Evolutionary conservation across 2,113 vertebrate species (phyloP), one percentile per base, ranked within the genome.

Genomic region (Egretta garzetta): DNA sequence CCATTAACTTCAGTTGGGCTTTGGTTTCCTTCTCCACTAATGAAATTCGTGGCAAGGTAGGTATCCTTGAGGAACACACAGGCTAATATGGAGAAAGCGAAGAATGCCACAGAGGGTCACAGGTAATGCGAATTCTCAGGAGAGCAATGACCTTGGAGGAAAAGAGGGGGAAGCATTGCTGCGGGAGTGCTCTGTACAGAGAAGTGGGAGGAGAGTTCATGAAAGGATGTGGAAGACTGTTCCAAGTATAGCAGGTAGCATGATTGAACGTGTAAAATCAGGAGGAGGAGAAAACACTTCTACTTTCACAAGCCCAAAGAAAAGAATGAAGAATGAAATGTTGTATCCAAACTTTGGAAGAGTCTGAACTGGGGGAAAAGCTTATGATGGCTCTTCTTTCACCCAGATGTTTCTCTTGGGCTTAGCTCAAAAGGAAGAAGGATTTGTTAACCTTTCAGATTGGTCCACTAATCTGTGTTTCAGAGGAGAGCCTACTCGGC

Each of bases 281-380:
- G 82, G 86, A 94, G 56, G 82, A 86, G 64, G 64, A 87, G 77
- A 95, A 94, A 93, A 81, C 89, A 94, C 93, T 95, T 97, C 76
- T 94, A 89, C 92, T 89, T 96, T 95, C 94, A 95, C 60, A 87
- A 94, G 73, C 76, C 67, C 0, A 18, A 94, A 95, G 70, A 79
- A 89, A 95, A 89, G 84, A 94, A 91, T 10, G 66, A 90, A 94
- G 80, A 80, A 79, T 67, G 45, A 90, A 94, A 35, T 62, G 62
- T 27, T 89, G 64, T 73, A 86, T 91, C 86, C 74, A 93, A 94
- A 91, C 8, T 86, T 79, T 62, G 53, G 41, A 90, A 66, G 76
- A 59, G 14, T 45, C 55, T 82, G 88, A 88, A 79, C 1, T 87
- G 43, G 47, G 28, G 53, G 45, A 41, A 91, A 90, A 95, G 64